Percentiles rank a stretch among this genome's conserved stretches.
phyloP scores from a whole-genome alignment of 2,797 vertebrate genomes.

The Chelon auratus region DNA sequence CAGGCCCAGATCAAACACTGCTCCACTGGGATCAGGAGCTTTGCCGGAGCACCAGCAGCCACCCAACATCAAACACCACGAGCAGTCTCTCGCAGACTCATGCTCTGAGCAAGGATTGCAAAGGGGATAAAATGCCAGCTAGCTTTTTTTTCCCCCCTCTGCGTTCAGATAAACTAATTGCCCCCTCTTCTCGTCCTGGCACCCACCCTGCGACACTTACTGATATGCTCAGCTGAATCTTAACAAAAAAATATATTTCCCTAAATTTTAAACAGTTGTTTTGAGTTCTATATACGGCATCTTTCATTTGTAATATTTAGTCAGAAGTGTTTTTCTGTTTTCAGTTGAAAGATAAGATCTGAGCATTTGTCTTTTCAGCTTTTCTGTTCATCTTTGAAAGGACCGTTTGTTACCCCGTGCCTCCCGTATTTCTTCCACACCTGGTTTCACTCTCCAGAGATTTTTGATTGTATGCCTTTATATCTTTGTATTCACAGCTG shows the following conservation, averaged over 20 bases:
- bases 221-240: neutral
- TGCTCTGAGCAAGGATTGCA: constrained; percentile 39
- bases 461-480: constrained; percentile 67
- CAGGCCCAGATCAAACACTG: constrained; percentile 78
- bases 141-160: neutral
- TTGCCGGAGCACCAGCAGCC: constrained; percentile 69
- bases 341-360: constrained; percentile 31
- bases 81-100: constrained; percentile 44
- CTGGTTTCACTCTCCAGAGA: constrained; percentile 69
- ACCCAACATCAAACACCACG: constrained; percentile 78
- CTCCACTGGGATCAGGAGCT: constrained; percentile 77
- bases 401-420: constrained; percentile 32
- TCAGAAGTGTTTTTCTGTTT: constrained; percentile 31
- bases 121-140: constrained; percentile 25
- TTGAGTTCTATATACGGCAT: neutral
- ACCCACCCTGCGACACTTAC: neutral
- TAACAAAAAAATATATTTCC: neutral
- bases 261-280: constrained; percentile 4
- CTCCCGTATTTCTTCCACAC: constrained; percentile 53
- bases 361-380: constrained; percentile 22
- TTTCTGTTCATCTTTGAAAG: constrained; percentile 43
- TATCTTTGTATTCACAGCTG: constrained; percentile 72
- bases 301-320: constrained; percentile 19
- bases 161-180: constrained; percentile 24
- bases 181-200: neutral